Evolutionary conservation across 2,113 vertebrate species (phyloP).

Genomic region (Lophura nycthemera): DNA sequence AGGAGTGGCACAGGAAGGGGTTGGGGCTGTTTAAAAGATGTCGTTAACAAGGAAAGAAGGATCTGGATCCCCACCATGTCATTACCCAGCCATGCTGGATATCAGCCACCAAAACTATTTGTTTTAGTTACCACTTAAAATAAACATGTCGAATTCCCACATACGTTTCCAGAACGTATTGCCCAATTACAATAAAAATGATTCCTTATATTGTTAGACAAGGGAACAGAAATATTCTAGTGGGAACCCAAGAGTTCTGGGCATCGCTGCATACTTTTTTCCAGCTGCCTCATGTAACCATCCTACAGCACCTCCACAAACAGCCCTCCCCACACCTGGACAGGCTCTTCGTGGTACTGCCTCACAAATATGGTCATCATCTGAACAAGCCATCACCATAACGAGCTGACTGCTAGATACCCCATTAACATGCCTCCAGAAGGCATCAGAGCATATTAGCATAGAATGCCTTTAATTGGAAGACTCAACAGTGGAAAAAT

Average conservation of each 20-base stretch:
- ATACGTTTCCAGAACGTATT: slow-evolving; percentile 31
- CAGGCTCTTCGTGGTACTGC: background rate
- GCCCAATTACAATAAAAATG: slow-evolving; percentile 12
- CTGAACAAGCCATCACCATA: background rate
- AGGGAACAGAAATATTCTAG: background rate
- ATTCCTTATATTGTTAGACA: slow-evolving; percentile 11
- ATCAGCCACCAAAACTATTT: slow-evolving; percentile 10
- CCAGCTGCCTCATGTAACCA: background rate
- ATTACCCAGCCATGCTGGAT: background rate
- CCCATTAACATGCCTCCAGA: slow-evolving; percentile 16
- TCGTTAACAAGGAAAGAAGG: background rate
- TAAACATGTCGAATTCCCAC: slow-evolving; percentile 22
- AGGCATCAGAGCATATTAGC: background rate
- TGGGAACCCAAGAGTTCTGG: background rate
- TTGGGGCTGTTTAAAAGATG: background rate
- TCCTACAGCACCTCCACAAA: background rate
- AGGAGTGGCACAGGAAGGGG: background rate
- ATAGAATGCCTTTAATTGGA: background rate
- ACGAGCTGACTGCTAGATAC: background rate
- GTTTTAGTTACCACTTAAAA: slow-evolving; percentile 48
- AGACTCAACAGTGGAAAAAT: background rate
- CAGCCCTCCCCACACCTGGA: background rate
- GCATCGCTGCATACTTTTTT: background rate
- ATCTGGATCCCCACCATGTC: background rate
- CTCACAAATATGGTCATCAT: background rate